A percentile compares a stretch with the other conserved stretches of the same genome.
phyloP scores from a whole-genome alignment of 2,888 invertebrate species.

The Tenthredo notha region DNA sequence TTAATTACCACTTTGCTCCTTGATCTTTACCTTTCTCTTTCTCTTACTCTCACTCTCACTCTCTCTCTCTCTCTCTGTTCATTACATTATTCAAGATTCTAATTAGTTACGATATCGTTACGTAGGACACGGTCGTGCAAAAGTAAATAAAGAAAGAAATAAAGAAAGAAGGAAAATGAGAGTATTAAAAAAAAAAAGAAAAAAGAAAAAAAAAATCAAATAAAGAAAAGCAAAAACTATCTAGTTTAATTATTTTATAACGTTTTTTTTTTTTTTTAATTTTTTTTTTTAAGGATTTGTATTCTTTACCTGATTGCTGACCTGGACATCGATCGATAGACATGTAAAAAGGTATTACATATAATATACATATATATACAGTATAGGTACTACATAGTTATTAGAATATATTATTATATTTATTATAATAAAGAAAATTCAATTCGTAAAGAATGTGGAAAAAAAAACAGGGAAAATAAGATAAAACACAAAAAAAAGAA shows the following conservation, averaged over 20 bases:
- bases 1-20: background rate
- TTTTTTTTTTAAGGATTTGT: background rate
- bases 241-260: background rate
- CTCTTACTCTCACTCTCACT: no score
- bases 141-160: background rate
- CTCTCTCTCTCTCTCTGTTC: background rate
- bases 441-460: no score
- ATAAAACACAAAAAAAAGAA: no score
- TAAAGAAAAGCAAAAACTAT: background rate
- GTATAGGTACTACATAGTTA: background rate
- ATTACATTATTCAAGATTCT: background rate
- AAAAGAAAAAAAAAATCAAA: background rate
- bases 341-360: slow-evolving; percentile 17
- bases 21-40: background rate
- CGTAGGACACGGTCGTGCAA: background rate
- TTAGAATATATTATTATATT: background rate
- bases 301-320: slow-evolving; percentile 49
- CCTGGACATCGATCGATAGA: slow-evolving; percentile 48
- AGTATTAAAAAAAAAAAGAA: no score
- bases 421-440: background rate
- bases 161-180: background rate
- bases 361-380: background rate
- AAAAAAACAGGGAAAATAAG: no score
- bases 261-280: background rate
- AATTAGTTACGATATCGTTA: background rate